phyloP scores from a whole-genome alignment of 1,140 invertebrate species.

The Armadillidium nasatum region DNA sequence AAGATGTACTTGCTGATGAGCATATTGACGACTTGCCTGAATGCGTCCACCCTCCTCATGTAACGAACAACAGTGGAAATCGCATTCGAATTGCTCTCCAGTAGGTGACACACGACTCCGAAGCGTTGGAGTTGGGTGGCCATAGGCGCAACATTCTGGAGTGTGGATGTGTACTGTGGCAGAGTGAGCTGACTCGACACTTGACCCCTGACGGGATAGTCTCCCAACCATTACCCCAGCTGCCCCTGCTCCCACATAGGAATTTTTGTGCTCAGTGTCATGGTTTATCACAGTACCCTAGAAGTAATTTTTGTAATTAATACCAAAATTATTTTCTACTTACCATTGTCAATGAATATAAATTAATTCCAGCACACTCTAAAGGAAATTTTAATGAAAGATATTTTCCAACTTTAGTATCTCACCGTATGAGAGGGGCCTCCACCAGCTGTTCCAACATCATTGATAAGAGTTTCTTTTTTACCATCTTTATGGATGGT shows the following conservation, averaged over 20 bases:
- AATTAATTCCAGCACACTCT: too few relatives aligned
- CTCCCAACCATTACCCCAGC: constrained; percentile 36
- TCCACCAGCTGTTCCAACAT: constrained; percentile 45
- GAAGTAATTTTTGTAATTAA: constrained; percentile 9
- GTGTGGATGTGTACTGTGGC: constrained; percentile 44
- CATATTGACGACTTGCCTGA: constrained; percentile 59
- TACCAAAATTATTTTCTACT: too few relatives aligned
- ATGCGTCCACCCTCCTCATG: constrained; percentile 76
- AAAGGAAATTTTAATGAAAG: too few relatives aligned
- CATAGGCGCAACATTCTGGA: constrained; percentile 42
- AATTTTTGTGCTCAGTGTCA: constrained; percentile 40
- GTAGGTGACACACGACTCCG: constrained; percentile 49
- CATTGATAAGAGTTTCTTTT: constrained; percentile 57
- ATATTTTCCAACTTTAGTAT: neutral
- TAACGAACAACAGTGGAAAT: constrained; percentile 89
- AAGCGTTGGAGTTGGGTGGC: constrained; percentile 40
- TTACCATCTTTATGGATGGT: constrained; percentile 49
- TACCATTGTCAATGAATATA: too few relatives aligned
- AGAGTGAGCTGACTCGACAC: constrained; percentile 43
- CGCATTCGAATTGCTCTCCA: constrained; percentile 65
- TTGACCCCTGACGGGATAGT: constrained; percentile 44
- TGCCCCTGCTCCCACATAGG: constrained; percentile 35
- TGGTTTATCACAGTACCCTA: constrained; percentile 44
- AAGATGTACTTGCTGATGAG: constrained; percentile 30
- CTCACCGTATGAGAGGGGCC: constrained; percentile 7